Base-by-base conservation (phyloP, 2,113 vertebrate species). In the Aspiorhynchus laticeps region DNA sequence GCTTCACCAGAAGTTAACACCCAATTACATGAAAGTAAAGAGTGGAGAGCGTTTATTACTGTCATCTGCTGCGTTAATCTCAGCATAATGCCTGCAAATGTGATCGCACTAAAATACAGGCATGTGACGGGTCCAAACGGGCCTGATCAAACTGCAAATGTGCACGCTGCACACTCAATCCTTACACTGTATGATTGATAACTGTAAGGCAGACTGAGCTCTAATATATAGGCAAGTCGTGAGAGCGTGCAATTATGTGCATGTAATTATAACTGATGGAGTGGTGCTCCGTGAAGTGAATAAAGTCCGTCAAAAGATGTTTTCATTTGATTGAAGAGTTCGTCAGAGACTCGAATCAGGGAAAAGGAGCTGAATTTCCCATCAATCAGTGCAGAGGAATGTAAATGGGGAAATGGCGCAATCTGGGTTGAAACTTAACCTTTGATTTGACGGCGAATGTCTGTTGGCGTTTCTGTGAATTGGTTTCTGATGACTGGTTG, bases 221-320 rank as follows among this genome's bases (percentile, higher is more conserved):
- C n/a, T 82, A 82, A 67, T 65, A 46, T 82, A 82, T 46, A 82
- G 56, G 59, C 80, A 46, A 82, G 61, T 67, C 80, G 12, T 46
- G 61, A 46, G 80, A 67, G 33, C 41, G 10, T 67, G 41, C 80
- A 82, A 48, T 67, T 82, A 82, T 21, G 26, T 46, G 38, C 80
- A 82, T 81, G n/a, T 67, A 82, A 82, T 82, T 82, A 82, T 82
- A 65, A 82, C 63, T 67, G 80, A 82, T 82, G 59, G 63, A 82
- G 61, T 65, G 80, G 36, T 46, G 80, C 59, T 28, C 15, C 19
- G 77, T 38, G 76, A 21, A 24, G 8, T 78, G 76, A 78, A 38
- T 46, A 36, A 48, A 67, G 80, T 80, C 78, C 56, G 14, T 80
- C 61, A 67, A 46, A 82, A 31, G 80, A 82, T 48, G 80, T 82